phyloP scores from a whole-genome alignment of 2,888 invertebrate genomes.

The Drosophila sordidula region DNA sequence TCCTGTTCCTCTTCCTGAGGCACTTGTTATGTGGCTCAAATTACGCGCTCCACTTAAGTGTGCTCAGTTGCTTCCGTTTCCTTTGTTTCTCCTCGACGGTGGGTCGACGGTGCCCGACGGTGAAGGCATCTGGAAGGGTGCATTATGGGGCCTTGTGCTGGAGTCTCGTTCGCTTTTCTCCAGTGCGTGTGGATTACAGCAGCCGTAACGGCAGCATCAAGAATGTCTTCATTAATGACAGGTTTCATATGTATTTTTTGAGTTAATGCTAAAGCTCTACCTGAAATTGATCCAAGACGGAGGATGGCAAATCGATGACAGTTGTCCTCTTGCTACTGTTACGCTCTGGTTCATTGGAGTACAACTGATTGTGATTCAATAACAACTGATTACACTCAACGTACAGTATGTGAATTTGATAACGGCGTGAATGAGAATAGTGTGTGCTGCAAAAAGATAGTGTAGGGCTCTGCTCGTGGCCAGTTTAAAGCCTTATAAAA shows the following conservation, averaged over 20 bases:
- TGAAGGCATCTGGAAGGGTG: slow-evolving; percentile 12
- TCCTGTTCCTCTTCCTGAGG: slow-evolving; percentile 29
- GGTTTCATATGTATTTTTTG: slow-evolving; percentile 46
- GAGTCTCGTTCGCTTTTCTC: slow-evolving; percentile 48
- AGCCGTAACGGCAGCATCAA: slow-evolving; percentile 21
- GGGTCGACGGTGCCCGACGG: slow-evolving; percentile 4
- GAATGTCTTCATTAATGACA: slow-evolving; percentile 75
- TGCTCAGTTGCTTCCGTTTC: slow-evolving; percentile 73
- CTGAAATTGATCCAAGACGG: not conserved
- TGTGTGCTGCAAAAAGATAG: not conserved
- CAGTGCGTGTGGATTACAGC: slow-evolving; percentile 59
- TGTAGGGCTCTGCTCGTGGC: not conserved
- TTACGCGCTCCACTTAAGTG: slow-evolving; percentile 82
- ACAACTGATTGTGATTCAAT: not conserved
- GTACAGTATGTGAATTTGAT: too few relatives aligned
- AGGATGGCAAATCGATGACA: slow-evolving; percentile 5
- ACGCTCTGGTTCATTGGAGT: not conserved
- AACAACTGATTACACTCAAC: too few relatives aligned
- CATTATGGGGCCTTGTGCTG: slow-evolving; percentile 23
- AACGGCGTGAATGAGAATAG: not conserved
- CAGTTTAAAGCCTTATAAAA: too few relatives aligned
- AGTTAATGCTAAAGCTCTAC: slow-evolving; percentile 4
- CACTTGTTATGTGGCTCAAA: slow-evolving; percentile 80
- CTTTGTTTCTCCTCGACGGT: slow-evolving; percentile 43
- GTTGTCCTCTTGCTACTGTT: not conserved